Evolutionary conservation across 2,888 invertebrate species (phyloP).

Genomic region (Hemicrepidius hirtus): DNA sequence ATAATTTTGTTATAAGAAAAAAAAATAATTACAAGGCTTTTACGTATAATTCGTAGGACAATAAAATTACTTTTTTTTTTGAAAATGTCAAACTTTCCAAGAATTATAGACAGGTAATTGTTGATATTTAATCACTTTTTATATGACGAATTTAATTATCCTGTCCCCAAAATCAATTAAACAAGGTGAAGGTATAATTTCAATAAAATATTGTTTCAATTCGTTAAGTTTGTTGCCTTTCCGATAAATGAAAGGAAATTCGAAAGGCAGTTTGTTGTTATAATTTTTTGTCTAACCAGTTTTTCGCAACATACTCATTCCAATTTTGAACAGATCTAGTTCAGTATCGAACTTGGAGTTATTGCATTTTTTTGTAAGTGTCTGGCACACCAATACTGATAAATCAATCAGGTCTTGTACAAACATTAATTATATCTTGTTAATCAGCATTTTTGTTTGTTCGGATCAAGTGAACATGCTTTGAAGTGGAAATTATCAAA

Average conservation of each 20-base stretch:
- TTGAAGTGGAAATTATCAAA: no score
- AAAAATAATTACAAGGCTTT: no score
- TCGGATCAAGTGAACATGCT: no score
- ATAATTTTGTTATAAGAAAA: no score
- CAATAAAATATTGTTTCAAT: not conserved
- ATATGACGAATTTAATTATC: not conserved
- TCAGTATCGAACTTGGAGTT: conserved; percentile 31
- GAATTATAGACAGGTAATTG: not conserved
- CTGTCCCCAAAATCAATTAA: not conserved
- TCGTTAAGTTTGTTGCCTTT: not conserved
- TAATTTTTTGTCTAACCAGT: conserved; percentile 33
- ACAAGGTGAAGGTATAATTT: conserved; percentile 1
- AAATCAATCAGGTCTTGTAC: no score
- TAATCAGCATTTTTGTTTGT: no score
- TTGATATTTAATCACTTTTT: not conserved
- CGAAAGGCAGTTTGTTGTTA: conserved; percentile 32
- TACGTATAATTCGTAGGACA: no score
- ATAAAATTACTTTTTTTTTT: no score
- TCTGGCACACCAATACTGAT: no score
- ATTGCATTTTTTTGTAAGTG: conserved; percentile 8
- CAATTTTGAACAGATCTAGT: conserved; percentile 24
- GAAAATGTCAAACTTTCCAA: no score
- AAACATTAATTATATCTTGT: no score
- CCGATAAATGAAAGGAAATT: conserved; percentile 24
- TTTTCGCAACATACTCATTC: conserved; percentile 20